Evolutionary conservation across 2,797 vertebrate genomes (phyloP), one percentile per base, ranked within the genome.

Genomic region (Lycodopsis pacificus): DNA sequence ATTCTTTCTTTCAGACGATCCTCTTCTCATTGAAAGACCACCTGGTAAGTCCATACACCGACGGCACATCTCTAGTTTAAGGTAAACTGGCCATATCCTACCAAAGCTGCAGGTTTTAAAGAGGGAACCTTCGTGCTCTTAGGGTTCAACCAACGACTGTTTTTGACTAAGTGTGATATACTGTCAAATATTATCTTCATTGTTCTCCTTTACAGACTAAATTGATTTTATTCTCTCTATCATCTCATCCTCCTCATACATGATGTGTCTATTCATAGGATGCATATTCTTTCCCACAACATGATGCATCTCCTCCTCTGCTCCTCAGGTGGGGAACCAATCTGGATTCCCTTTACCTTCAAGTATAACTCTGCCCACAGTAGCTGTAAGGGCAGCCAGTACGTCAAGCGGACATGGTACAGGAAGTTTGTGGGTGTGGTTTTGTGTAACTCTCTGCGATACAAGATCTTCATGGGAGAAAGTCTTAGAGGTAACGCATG

Each of bases 381-480:
- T 30, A 95, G 96, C 65, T 99, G 98, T 89, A 96, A 94, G 10
- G 98, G 98, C 72, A 97, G 97, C 83, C 98, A 99, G 78, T 99
- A 96, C 0, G 98, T 99, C 88, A 99, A 99, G 89, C 93, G 98
- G 72, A 99, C 98, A 0, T 99, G 98, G 98, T 99, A 99, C 89
- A 95, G 93, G 83, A 99, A 99, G 89, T 99, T 99, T 84, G 98
- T 99, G 53, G 98, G 98, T 11, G 98, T 99, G 42, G 95, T 98
- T 78, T 96, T 99, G 83, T 99, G 98, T 66, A 99, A 99, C 88
- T 99, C 98, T 2, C 93, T 99, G 85, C 94, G 98, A 86, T 99
- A 99, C 90, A 99, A 99, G 93, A 99, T 99, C 94, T 99, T 98
- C 91, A 97, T 99, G 94, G 97, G 97, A 62, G 97, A 99, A 63